Percentiles rank a stretch among this genome's conserved stretches.
Evolutionary conservation across 2,797 vertebrate genomes (phyloP).

Genomic region (Sternarchorhynchus goeldii): DNA sequence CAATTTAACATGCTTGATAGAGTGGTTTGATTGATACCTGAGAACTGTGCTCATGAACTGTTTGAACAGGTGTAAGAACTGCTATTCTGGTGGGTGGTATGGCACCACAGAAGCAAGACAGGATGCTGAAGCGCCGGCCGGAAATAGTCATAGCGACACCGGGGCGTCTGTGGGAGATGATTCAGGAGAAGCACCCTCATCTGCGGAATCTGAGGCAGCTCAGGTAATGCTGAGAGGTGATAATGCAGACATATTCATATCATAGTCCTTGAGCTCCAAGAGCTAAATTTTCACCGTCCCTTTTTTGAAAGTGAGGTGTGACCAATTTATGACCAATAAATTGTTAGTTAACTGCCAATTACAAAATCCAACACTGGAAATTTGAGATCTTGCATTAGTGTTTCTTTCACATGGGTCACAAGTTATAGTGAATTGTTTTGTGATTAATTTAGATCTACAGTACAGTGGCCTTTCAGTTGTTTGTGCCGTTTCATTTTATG

Average conservation of each 20-base stretch:
- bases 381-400: too few species aligned
- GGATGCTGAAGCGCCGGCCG: slow-evolving; percentile 84
- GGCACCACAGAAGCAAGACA: slow-evolving; percentile 89
- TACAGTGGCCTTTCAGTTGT: too few species aligned
- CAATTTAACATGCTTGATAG: neutral
- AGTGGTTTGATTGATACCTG: neutral
- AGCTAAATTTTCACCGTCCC: too few species aligned
- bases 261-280: too few species aligned
- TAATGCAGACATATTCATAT: neutral
- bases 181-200: slow-evolving; percentile 88
- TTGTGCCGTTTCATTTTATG: neutral
- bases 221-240: slow-evolving; percentile 68
- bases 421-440: too few species aligned
- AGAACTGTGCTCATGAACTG: slow-evolving; percentile 14
- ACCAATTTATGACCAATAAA: too few species aligned
- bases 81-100: slow-evolving; percentile 94
- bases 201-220: slow-evolving; percentile 85
- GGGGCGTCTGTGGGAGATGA: slow-evolving; percentile 92
- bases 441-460: neutral
- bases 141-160: slow-evolving; percentile 95
- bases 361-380: too few species aligned
- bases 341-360: too few species aligned
- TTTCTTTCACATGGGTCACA: too few species aligned
- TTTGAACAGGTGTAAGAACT: slow-evolving; percentile 84
- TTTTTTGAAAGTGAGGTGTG: too few species aligned